Base-by-base conservation (phyloP, 2,113 vertebrate species). In the Uropsilus gracilis region DNA sequence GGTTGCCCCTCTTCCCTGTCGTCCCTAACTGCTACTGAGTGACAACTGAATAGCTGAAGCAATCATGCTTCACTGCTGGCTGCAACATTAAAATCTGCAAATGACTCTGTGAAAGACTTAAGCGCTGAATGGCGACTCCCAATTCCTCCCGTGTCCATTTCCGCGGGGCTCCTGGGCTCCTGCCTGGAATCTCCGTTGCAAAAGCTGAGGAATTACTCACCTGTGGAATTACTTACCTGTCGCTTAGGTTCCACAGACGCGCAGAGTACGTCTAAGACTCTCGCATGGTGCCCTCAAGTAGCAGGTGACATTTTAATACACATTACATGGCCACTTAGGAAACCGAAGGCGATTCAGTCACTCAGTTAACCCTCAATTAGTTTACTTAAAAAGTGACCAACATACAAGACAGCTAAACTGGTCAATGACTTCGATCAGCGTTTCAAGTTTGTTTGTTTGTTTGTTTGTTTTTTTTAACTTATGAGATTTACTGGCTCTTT, bases 301-400 rank as follows among this genome's bases (percentile, higher is more conserved):
- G 37, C n/a, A 11, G 26, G 14, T 66, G 72, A 82, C 82, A 57
- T 5, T 64, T 71, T 9, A 77, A 53, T 83, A 48, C 34, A 46
- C 32, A 77, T 53, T 48, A 75, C 63, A 78, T 69, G 91, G 46
- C 18, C 80, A 50, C 34, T 72, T 88, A 85, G 68, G 42, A 95
- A 90, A 72, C 17, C 57, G 63, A 84, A 37, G 34, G 6, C 48
- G 82, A 55, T 50, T 63, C n/a, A 90, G 39, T 53, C 18, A 64
- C 18, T 87, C 24, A 57, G 3, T n/a, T 81, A n/a, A n/a, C n/a
- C n/a, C 77, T 64, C 22, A 93, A 86, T 82, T 10, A 77, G n/a
- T 44, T 90, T 37, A 48, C 48, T n/a, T n/a, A n/a, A 69, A 84
- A 85, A 80, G 68, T 88, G 42, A 84, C 32, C 48, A 55, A 93